Base-by-base conservation (phyloP, 2,797 vertebrate species). In the Takifugu rubripes region DNA sequence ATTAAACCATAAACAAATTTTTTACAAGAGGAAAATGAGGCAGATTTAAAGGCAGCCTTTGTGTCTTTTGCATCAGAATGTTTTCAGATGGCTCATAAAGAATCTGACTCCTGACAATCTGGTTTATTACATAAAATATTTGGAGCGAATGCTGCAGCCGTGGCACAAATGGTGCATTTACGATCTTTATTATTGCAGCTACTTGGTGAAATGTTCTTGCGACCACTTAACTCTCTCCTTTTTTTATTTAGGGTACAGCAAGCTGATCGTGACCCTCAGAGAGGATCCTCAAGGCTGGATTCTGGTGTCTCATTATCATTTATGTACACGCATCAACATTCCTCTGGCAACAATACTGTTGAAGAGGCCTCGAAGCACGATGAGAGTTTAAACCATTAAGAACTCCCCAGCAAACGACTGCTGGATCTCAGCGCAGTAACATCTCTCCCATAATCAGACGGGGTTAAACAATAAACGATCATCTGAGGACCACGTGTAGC, bases 231-330 rank as follows among this genome's bases (percentile, higher is more conserved):
- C 14, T 14, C 12, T 40, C 11, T 14, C 36, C 21, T 4, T 3
- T 40, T 40, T 12, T 40, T 10, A 40, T 12, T 40, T 48, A 46
- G 66, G 72, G 58, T 40, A 47, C 52, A 60, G 57, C 47, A 27
- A 26, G 52, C 61, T 24, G 40, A 10, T 49, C 11, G 50, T 43
- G 10, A 11, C 1, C 11, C 21, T 56, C 51, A 56, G 40, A 52
- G 46, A 56, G 43, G 25, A 64, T 62, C 49, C 46, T 72, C 55
- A 77, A 66, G 55, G 57, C 69, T 49, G n/a, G 15, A 53, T 46
- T 42, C 47, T 56, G 26, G 56, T 66, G 52, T 58, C 24, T 81
- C 64, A 73, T 82, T 79, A 81, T 75, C 55, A 64, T 72, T 73
- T 73, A 75, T 71, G 44, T 50, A 54, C 63, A 58, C 51, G 58